phyloP scores from a whole-genome alignment of 2,113 vertebrate genomes.

The Mungos mungo region DNA sequence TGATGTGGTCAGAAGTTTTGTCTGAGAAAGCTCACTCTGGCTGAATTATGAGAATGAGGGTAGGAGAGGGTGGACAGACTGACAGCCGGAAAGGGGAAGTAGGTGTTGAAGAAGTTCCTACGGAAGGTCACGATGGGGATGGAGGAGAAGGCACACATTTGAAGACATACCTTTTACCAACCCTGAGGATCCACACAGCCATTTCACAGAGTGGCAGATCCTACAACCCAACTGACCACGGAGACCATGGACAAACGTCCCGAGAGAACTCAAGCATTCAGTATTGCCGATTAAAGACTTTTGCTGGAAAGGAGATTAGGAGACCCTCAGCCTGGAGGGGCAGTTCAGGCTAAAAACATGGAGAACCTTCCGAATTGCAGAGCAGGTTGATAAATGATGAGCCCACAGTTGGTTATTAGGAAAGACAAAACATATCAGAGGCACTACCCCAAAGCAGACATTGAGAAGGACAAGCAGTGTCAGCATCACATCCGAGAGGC shows the following conservation, averaged over 20 bases:
- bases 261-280: not conserved
- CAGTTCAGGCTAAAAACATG: not conserved
- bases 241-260: too few relatives aligned
- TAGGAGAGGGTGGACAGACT: not conserved
- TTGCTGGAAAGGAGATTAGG: not conserved
- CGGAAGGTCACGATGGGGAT: not conserved
- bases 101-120: accelerated
- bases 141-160: not conserved
- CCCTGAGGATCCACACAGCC: not conserved
- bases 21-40: not conserved
- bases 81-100: too few relatives aligned
- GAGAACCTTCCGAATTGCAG: not conserved
- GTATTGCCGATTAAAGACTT: not conserved
- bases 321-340: too few relatives aligned
- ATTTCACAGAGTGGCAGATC: not conserved
- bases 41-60: not conserved
- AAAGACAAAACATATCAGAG: not conserved
- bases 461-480: not conserved
- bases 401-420: not conserved
- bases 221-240: accelerated
- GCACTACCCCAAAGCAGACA: not conserved
- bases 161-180: not conserved
- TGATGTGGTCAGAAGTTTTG: not conserved
- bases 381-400: not conserved
- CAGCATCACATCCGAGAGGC: too few relatives aligned